Conservation (phyloP, 1,140 invertebrate species). For the Himalopsyche phryganea region DNA sequence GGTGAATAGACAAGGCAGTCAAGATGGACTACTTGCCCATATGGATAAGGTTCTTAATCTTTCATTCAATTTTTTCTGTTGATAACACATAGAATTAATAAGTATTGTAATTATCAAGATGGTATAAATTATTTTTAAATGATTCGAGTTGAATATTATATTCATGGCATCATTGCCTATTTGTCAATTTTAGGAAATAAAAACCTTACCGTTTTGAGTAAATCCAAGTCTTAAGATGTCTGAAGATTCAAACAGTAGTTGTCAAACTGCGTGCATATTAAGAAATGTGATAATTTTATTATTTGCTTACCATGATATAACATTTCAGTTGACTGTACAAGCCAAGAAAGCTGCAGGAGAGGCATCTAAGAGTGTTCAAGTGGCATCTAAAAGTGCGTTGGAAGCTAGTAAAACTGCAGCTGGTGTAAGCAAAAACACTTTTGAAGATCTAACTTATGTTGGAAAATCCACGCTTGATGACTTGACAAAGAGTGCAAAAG, state of each 20-base stretch:
- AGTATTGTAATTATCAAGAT: too few species aligned
- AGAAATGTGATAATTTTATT: too few species aligned
- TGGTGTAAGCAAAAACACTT: conserved; percentile 81
- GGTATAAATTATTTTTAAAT: too few species aligned
- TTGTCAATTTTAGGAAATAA: too few species aligned
- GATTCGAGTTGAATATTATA: too few species aligned
- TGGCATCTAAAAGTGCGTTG: conserved; percentile 76
- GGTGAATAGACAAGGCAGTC: conserved; percentile 82
- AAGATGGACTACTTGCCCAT: conserved; percentile 83
- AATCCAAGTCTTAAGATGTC: too few species aligned
- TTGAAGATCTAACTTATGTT: conserved; percentile 84
- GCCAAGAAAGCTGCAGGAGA: conserved; percentile 86
- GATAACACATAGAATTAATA: too few species aligned
- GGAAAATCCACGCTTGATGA: conserved; percentile 83
- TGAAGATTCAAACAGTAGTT: too few species aligned
- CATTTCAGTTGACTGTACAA: conserved; percentile 70
- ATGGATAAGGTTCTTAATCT: conserved; percentile 78
- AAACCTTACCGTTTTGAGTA: too few species aligned
- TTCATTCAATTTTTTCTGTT: neutral
- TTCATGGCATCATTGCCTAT: too few species aligned
- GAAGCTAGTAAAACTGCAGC: conserved; percentile 85
- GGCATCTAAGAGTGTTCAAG: conserved; percentile 75
- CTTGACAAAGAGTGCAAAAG: conserved; percentile 86
- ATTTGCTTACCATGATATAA: too few species aligned
- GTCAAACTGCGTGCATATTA: too few species aligned